Percentiles rank a stretch among this genome's conserved stretches.
Evolutionary conservation across 37 sponge, comb jelly and placozoan species (phyloP).

Genomic region (Ephydatia muelleri): DNA sequence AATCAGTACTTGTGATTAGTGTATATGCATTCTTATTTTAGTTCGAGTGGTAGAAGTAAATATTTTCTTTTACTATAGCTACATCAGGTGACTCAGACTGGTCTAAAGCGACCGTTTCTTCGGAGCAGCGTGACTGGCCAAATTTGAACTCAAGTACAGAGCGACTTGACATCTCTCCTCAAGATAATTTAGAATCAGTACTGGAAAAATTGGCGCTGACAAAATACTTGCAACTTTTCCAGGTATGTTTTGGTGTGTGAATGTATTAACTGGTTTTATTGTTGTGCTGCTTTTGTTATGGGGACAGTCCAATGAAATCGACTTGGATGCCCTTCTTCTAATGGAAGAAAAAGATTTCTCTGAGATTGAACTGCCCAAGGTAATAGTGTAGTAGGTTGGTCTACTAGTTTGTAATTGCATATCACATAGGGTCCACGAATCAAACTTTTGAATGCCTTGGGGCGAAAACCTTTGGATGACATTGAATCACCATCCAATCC

Average conservation of each 20-base stretch:
- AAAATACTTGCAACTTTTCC: slow-evolving; percentile 58
- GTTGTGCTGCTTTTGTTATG: too few relatives aligned
- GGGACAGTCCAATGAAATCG: slow-evolving; percentile 84
- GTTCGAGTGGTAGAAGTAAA: too few relatives aligned
- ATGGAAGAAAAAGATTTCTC: slow-evolving; percentile 88
- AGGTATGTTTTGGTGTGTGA: too few relatives aligned
- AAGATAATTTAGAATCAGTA: slow-evolving; percentile 50
- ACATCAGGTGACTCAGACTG: slow-evolving; percentile 47
- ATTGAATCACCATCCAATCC: not conserved
- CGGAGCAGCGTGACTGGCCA: slow-evolving; percentile 15
- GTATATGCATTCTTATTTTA: too few relatives aligned
- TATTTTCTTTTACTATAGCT: not conserved
- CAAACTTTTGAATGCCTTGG: slow-evolving; percentile 22
- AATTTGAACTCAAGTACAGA: not conserved
- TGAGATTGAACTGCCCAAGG: slow-evolving; percentile 83
- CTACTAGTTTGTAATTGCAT: too few relatives aligned
- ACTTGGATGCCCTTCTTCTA: slow-evolving; percentile 76
- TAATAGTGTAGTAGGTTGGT: not conserved
- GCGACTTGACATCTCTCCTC: slow-evolving; percentile 7
- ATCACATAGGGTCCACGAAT: slow-evolving; percentile 27
- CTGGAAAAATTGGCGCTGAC: slow-evolving; percentile 56
- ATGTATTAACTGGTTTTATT: too few relatives aligned
- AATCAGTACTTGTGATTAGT: too few relatives aligned
- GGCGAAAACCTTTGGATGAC: slow-evolving; percentile 11
- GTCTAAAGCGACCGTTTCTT: slow-evolving; percentile 21